Evolutionary conservation across 2,113 vertebrate species (phyloP).

Genomic region (Chaetorhynchus papuensis): DNA sequence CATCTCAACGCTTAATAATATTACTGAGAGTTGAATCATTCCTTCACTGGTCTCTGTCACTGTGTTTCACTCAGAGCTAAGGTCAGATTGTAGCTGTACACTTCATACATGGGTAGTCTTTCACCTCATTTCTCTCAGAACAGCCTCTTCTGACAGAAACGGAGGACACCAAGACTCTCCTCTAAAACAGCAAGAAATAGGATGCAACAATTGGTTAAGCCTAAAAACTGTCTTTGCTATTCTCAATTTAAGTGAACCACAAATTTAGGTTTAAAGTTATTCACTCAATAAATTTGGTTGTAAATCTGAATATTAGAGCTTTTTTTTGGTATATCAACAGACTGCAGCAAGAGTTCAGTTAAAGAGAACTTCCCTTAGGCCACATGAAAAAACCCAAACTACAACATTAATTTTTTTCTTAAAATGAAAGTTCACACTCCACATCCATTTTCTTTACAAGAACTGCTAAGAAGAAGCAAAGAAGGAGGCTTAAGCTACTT

Average conservation of each 20-base stretch:
- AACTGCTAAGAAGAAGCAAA: neutral
- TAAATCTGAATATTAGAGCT: neutral
- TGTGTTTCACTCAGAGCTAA: neutral
- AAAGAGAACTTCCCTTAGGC: neutral
- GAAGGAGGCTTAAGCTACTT: neutral
- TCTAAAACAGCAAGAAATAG: neutral
- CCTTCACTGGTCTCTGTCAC: neutral
- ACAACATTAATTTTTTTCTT: neutral
- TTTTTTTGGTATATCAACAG: neutral
- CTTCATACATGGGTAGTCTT: neutral
- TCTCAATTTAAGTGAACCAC: neutral
- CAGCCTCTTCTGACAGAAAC: neutral
- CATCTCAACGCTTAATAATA: neutral
- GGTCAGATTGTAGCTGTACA: neutral
- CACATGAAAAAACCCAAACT: neutral
- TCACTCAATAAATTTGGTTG: neutral
- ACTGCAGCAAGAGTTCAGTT: neutral
- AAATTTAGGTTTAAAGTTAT: neutral
- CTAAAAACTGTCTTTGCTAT: neutral
- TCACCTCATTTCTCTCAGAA: neutral
- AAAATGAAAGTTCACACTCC: neutral
- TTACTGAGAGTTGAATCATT: neutral
- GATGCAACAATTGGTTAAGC: neutral
- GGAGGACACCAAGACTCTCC: neutral
- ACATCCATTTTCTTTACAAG: neutral